Conservation (phyloP, 2,113 vertebrate species). For the Gila orcuttii region DNA sequence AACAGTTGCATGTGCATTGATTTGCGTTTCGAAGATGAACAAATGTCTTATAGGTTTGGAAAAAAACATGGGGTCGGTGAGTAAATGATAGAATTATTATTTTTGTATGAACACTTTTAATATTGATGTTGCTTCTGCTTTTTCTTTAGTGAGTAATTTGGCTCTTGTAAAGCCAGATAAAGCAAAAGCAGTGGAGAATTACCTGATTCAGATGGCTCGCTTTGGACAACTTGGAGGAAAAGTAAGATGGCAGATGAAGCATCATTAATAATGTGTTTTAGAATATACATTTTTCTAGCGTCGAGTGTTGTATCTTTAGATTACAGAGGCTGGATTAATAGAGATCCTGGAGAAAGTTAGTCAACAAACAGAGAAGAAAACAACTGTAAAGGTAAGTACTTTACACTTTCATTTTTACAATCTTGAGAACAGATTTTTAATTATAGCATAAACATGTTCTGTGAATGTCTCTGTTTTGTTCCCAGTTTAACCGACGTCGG, state of each 20-base stretch:
- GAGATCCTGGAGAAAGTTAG: conserved; percentile 99
- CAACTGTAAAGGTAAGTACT: conserved; percentile 88
- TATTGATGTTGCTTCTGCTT: neutral
- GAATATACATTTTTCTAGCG: neutral
- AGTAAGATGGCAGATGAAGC: conserved; percentile 72
- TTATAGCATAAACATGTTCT: no score
- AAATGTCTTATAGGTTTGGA: neutral
- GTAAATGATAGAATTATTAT: neutral
- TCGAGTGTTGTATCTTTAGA: conserved; percentile 71
- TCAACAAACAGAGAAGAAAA: conserved; percentile 97
- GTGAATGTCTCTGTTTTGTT: neutral
- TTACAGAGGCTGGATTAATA: conserved; percentile 93
- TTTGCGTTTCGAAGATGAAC: neutral
- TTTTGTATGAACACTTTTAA: neutral
- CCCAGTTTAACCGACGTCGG: conserved; percentile 93
- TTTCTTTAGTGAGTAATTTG: conserved; percentile 89
- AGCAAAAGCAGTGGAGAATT: conserved; percentile 95
- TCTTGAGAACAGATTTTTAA: no score
- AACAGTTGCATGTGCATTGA: neutral
- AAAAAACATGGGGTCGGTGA: neutral
- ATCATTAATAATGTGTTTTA: neutral
- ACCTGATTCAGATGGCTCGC: conserved; percentile 96
- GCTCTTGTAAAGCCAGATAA: conserved; percentile 98
- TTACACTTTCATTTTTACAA: neutral
- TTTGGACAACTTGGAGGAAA: conserved; percentile 91